These are phyloP conservation scores for Alaudala cheleensis DNA, from an alignment of 2,113 vertebrate species.

Conservation along the genomic window DNA sequence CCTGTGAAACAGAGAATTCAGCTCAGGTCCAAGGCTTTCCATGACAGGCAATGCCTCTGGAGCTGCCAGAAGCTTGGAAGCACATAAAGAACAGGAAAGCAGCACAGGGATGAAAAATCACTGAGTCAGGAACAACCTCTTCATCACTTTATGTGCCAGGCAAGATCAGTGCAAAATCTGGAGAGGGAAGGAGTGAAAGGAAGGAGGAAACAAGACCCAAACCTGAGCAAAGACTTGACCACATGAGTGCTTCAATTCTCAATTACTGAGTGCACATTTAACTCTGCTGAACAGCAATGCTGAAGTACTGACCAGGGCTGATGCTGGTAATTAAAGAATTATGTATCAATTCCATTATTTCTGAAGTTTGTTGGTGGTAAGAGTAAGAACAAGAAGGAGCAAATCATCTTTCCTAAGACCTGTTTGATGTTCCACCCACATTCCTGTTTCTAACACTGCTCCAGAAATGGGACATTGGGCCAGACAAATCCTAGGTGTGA, in stretches of 20 bases:
- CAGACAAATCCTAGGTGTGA: slow-evolving; percentile 14
- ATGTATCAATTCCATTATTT: background rate
- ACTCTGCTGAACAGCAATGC: background rate
- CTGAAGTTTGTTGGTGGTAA: background rate
- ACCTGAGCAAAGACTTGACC: background rate
- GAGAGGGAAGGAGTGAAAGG: background rate
- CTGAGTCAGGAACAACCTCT: background rate
- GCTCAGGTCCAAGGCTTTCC: background rate
- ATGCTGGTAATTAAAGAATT: background rate
- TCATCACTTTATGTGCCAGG: background rate
- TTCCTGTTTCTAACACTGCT: background rate
- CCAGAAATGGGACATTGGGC: slow-evolving; percentile 24
- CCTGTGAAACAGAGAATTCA: rapidly evolving
- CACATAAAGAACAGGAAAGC: background rate
- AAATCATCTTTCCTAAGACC: background rate
- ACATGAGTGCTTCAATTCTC: background rate
- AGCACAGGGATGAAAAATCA: background rate
- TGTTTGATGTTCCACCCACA: background rate
- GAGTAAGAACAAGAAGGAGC: background rate
- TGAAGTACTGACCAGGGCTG: background rate
- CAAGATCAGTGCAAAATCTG: background rate
- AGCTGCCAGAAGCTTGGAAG: background rate
- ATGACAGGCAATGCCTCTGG: background rate
- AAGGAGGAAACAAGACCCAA: background rate
- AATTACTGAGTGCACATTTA: background rate